Evolutionary conservation across 2,797 vertebrate genomes (phyloP).

Genomic region (Allobates femoralis): DNA sequence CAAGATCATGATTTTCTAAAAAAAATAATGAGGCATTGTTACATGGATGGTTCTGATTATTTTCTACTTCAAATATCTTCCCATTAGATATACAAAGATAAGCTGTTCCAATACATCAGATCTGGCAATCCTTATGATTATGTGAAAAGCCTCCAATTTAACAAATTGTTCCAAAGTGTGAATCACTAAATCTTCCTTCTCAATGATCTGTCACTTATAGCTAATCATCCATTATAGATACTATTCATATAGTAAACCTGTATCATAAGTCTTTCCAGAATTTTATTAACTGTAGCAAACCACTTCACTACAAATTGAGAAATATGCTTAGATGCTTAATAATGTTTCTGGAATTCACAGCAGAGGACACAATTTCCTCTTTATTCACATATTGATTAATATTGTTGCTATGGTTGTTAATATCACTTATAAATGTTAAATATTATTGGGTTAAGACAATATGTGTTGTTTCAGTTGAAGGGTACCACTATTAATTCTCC

Average conservation of each 20-base stretch:
- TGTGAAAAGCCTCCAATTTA: background rate
- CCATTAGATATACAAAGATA: background rate
- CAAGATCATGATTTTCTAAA: too few species aligned
- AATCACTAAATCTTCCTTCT: background rate
- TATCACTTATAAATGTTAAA: background rate
- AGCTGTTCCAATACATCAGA: background rate
- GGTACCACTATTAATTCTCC: background rate
- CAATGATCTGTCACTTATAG: background rate
- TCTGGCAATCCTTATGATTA: background rate
- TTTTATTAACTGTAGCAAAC: background rate
- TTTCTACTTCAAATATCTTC: background rate
- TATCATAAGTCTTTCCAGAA: background rate
- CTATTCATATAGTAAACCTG: constrained; percentile 1
- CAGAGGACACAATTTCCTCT: background rate
- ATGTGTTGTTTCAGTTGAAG: background rate
- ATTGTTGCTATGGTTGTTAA: background rate
- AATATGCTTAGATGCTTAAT: background rate
- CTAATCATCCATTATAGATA: background rate
- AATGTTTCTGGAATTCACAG: background rate
- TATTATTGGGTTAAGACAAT: background rate
- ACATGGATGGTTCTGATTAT: background rate
- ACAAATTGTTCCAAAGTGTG: background rate
- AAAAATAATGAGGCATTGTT: background rate
- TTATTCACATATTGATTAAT: background rate
- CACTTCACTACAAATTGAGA: background rate